These are phyloP conservation scores for Cylloceria caligata DNA, from an alignment of 2,888 invertebrate species.

Conservation along the genomic window DNA sequence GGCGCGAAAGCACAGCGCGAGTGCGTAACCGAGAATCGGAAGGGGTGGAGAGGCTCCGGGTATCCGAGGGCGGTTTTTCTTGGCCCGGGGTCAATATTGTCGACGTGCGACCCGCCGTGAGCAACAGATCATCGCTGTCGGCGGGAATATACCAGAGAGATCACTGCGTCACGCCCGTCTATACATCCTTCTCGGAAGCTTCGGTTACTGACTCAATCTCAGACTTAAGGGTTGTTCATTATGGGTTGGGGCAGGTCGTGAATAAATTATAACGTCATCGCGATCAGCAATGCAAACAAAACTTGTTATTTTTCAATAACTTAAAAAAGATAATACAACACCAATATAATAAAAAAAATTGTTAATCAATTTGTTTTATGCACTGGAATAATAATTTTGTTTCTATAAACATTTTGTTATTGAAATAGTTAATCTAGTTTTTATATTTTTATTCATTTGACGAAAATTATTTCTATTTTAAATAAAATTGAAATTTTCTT, in stretches of 20 bases:
- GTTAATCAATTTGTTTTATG: too few relatives aligned
- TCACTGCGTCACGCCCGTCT: conserved; percentile 68
- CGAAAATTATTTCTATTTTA: too few relatives aligned
- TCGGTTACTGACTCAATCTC: conserved; percentile 8
- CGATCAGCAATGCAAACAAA: neutral
- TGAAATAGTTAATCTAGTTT: too few relatives aligned
- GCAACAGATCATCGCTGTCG: conserved; percentile 80
- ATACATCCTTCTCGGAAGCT: conserved; percentile 65
- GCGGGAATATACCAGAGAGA: conserved; percentile 53
- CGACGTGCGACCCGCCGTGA: conserved; percentile 75
- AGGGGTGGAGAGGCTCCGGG: conserved; percentile 52
- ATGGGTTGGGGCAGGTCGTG: conserved; percentile 34
- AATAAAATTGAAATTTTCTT: too few relatives aligned
- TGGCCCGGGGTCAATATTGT: conserved; percentile 81
- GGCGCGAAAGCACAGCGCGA: conserved; percentile 64
- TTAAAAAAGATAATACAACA: too few relatives aligned
- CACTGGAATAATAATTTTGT: too few relatives aligned
- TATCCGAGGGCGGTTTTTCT: conserved; percentile 74
- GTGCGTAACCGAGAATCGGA: conserved; percentile 56
- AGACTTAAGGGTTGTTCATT: conserved; percentile 7
- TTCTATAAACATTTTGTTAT: too few relatives aligned
- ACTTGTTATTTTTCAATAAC: too few relatives aligned
- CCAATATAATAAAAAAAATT: too few relatives aligned
- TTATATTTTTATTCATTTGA: too few relatives aligned
- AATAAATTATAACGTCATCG: neutral